Base-by-base conservation (phyloP, 35 echinoderm and acorn worm species). In the Ophioderma brevispina region DNA sequence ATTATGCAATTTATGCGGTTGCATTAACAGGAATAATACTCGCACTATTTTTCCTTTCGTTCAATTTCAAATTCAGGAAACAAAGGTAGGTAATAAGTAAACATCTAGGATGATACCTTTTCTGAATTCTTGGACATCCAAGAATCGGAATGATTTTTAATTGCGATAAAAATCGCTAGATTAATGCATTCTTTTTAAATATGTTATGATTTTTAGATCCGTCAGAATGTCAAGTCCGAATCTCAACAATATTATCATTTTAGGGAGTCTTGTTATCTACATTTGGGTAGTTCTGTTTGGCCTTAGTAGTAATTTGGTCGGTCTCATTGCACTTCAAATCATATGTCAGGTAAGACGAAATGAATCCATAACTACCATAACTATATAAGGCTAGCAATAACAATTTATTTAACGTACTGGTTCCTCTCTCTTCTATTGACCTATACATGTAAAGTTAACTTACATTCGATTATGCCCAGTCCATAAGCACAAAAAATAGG, bases 181-280 rank as follows among this genome's bases (percentile, higher is more conserved):
- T 8, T 11, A 52, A 52, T 52, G 46, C 21, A 52, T 52, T 52
- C 46, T 11, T 11, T 52, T n/a, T n/a, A 52, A 52, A 11, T 21
- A 52, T 8, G 8, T 52, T 30, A 4, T 70, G 15, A 25, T 30
- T 70, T 55, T 3, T 10, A 93, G 92, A 55, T 76, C 39, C 3
- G 81, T 93, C 8, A 93, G 89, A 64, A 50, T 93, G 52, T 93
- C 92, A 0, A 93, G 92, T 37, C 92, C 92, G 32, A 84, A 89
- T 56, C 40, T 93, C 35, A 93, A 93, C 34, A 93, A 93, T 41
- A 78, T 88, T 34, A 88, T 93, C 55, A 93, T 93, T 37, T 42
- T 93, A 23, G 92, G 92, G 19, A 76, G 85, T 42, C 31, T 84
- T n/a, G 21, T 89, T 34, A 56, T 85, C 8, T 93, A 93, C 30